Evolutionary conservation across 2,113 vertebrate genomes (phyloP).

Genomic region (Gallinago paraguaiae): DNA sequence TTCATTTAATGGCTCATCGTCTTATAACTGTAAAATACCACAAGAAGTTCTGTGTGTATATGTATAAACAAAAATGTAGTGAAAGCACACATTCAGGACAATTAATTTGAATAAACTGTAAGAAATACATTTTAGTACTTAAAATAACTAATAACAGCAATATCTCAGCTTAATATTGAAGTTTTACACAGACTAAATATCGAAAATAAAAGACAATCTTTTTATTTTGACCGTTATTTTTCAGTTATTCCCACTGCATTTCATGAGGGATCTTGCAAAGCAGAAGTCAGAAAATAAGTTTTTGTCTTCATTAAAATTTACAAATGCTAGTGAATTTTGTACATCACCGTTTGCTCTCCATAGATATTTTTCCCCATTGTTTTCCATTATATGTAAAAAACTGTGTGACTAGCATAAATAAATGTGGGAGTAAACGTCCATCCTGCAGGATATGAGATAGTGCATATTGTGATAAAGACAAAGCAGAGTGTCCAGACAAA

Average conservation of each 20-base stretch:
- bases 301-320: neutral
- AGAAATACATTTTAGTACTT: neutral
- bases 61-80: neutral
- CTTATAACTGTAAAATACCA: neutral
- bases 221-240: neutral
- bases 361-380: neutral
- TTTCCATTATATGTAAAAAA: neutral
- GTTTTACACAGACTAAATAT: neutral
- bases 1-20: neutral
- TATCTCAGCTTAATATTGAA: neutral
- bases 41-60: neutral
- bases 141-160: neutral
- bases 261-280: neutral
- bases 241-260: neutral
- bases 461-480: neutral
- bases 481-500: neutral
- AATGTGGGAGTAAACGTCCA: neutral
- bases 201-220: neutral
- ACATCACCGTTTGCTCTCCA: neutral
- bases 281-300: neutral
- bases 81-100: neutral
- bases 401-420: neutral
- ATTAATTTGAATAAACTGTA: neutral
- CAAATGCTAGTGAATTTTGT: neutral
- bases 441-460: neutral